Evolutionary conservation across 2,888 invertebrate species (phyloP), one percentile per base, ranked within the genome.

Genomic region (Hemicrepidius hirtus): DNA sequence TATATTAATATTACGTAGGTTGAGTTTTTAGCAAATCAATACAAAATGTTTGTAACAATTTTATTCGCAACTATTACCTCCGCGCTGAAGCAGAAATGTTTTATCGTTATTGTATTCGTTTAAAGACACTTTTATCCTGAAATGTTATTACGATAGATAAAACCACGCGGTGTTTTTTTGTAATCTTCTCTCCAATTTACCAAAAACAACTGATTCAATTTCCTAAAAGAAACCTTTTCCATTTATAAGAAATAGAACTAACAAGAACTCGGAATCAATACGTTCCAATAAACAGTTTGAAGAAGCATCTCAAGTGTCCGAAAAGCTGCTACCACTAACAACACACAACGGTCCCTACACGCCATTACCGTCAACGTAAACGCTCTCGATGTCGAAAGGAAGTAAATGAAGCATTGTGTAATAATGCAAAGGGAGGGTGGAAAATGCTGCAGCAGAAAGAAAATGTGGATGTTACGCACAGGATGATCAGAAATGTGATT

Each of bases 321-420:
- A 63, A 63, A 60, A 63, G 32, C 62, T 21, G 24, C 41, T 20
- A 24, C 50, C 37, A 13, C 50, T 53, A 65, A 46, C 49, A 49
- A 46, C 63, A 35, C 24, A 35, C 16, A 16, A 7, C 6, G 9
- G 32, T 13, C 55, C 53, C 65, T 41, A 65, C 40, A 65, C 20
- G 40, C 65, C 40, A 53, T 65, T 65, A 65, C 53, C 53, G 40
- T 28, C 65, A 65, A 18, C 53, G n/a, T 40, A 46, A 55, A 57
- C 37, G 55, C 37, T 40, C 28, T 55, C 16, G 35, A 21, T 55
- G 24, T 37, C 37, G 62, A 50, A 68, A 49, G 35, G 55, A 55
- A 69, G 69, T 63, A 63, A 69, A 69, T 55, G 69, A 69, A 69
- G 63, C 63, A 63, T 69, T 55, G 69, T 60, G 46, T 18, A 60